These are phyloP conservation scores for Scortum barcoo DNA, from an alignment of 2,113 vertebrate genomes.

Conservation along the genomic window DNA sequence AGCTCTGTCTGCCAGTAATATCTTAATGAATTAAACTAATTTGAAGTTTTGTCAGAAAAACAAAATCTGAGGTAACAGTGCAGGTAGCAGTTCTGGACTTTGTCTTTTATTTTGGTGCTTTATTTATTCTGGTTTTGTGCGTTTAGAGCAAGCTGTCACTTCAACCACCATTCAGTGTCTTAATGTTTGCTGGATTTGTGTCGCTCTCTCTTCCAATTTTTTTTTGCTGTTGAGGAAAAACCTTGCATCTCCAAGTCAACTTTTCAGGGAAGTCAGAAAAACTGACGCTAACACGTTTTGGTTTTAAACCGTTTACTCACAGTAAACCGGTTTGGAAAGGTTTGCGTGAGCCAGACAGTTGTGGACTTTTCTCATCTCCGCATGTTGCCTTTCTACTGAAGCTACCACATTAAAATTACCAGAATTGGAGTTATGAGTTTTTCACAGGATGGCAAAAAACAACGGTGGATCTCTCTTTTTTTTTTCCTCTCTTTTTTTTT, in stretches of 20 bases:
- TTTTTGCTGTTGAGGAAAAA: slow-evolving; percentile 42
- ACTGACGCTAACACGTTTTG: slow-evolving; percentile 32
- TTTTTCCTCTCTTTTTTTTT: too few species aligned
- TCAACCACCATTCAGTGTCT: slow-evolving; percentile 31
- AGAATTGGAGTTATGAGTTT: slow-evolving; percentile 44
- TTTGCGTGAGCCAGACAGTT: slow-evolving; percentile 34
- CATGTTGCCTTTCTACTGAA: background rate
- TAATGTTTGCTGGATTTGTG: slow-evolving; percentile 44
- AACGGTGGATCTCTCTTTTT: slow-evolving; percentile 28
- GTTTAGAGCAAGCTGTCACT: slow-evolving; percentile 54
- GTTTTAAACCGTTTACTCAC: slow-evolving; percentile 41
- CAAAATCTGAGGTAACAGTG: background rate
- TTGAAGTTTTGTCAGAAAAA: background rate
- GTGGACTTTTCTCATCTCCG: slow-evolving; percentile 40
- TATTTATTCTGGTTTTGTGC: slow-evolving; percentile 24
- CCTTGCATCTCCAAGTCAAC: slow-evolving; percentile 28
- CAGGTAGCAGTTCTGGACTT: background rate
- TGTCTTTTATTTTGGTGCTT: slow-evolving; percentile 1
- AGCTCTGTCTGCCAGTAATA: background rate
- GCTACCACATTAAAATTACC: slow-evolving; percentile 7
- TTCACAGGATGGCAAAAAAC: slow-evolving; percentile 27
- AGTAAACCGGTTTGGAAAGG: slow-evolving; percentile 14
- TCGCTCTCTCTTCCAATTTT: slow-evolving; percentile 25
- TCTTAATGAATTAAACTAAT: background rate
- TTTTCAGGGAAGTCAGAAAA: slow-evolving; percentile 25